Evolutionary conservation across 2,888 invertebrate species (phyloP).

Genomic region (Theretra japonica): DNA sequence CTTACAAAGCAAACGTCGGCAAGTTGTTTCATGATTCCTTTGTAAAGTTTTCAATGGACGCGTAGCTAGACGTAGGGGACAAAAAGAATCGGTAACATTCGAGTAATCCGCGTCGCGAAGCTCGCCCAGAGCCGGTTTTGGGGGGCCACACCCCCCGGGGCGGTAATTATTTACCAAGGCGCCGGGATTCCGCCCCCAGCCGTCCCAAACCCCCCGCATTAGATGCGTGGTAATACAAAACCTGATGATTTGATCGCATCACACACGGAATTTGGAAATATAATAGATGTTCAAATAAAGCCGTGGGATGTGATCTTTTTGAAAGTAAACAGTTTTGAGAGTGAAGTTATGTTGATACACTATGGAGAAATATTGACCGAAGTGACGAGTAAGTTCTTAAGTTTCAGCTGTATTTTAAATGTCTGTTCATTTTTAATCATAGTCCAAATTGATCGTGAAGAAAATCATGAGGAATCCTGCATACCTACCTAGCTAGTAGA

Average conservation of each 20-base stretch:
- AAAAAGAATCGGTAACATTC: constrained; percentile 46
- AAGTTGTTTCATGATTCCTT: constrained; percentile 41
- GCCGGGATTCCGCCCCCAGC: constrained; percentile 62
- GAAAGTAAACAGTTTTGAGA: constrained; percentile 6
- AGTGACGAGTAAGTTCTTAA: too few species aligned
- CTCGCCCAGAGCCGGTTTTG: constrained; percentile 47
- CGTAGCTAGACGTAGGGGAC: constrained; percentile 25
- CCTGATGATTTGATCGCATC: constrained; percentile 28
- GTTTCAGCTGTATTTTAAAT: too few species aligned
- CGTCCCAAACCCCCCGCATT: constrained; percentile 9
- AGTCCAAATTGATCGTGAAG: too few species aligned
- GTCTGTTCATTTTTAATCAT: too few species aligned
- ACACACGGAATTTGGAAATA: constrained; percentile 23
- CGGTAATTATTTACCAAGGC: constrained; percentile 80
- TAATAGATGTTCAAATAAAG: constrained; percentile 20
- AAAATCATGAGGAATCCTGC: too few species aligned
- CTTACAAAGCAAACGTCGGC: constrained; percentile 11
- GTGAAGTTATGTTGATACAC: neutral
- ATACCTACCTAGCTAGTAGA: too few species aligned
- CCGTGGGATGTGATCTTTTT: neutral
- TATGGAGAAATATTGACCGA: neutral
- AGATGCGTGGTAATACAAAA: constrained; percentile 21
- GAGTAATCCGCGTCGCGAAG: constrained; percentile 42
- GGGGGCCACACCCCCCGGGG: constrained; percentile 65
- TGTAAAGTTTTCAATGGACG: constrained; percentile 32